phyloP scores from a whole-genome alignment of 2,888 invertebrate species.

The Pristionchus japonicus region DNA sequence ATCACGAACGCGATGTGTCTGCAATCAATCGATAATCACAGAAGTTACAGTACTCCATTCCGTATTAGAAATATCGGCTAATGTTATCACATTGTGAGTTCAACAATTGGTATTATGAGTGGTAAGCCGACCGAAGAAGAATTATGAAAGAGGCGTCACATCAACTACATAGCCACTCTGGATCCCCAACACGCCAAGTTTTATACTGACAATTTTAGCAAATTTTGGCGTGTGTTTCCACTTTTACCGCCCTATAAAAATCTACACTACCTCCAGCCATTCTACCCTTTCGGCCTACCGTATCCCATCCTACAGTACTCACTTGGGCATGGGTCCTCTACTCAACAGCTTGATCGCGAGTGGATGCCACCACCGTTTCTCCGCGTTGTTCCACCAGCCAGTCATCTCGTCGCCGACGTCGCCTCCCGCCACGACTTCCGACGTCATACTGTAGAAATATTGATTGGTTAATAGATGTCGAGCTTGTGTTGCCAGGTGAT shows the following conservation, averaged over 20 bases:
- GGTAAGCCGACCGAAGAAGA: not conserved
- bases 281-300: too few species aligned
- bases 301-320: not conserved
- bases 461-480: too few species aligned
- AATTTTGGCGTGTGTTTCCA: too few species aligned
- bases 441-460: constrained; percentile 36
- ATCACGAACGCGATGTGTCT: constrained; percentile 96
- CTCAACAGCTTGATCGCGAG: constrained; percentile 43
- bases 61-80: too few species aligned
- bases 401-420: not conserved
- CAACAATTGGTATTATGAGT: too few species aligned
- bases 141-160: not conserved
- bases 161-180: not conserved
- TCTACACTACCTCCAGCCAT: too few species aligned
- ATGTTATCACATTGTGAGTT: too few species aligned
- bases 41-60: not conserved
- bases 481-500: too few species aligned
- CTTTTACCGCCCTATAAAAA: too few species aligned
- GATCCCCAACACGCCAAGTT: not conserved
- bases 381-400: constrained; percentile 49
- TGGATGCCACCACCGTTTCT: constrained; percentile 52
- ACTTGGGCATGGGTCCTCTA: constrained; percentile 49
- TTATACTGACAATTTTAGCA: too few species aligned
- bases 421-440: not conserved
- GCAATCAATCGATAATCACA: constrained; percentile 78